phyloP scores from a whole-genome alignment of 2,797 vertebrate genomes.

The Chiloscyllium punctatum region DNA sequence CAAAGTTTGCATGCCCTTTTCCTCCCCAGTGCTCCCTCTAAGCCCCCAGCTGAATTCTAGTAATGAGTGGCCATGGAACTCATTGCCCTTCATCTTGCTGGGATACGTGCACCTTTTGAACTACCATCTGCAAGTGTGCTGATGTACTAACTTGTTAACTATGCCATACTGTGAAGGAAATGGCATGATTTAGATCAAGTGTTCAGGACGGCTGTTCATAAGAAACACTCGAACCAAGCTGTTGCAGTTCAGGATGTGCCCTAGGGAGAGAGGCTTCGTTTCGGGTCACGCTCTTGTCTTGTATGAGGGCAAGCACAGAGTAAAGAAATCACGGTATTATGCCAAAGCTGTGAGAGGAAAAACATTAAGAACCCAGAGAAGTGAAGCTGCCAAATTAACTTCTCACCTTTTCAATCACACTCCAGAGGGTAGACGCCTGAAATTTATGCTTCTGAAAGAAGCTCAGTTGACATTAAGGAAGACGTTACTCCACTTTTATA shows the following conservation, averaged over 20 bases:
- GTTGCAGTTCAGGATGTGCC: constrained; percentile 98
- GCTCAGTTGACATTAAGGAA: constrained; percentile 69
- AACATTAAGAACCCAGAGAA: constrained; percentile 96
- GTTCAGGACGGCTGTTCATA: constrained; percentile 75
- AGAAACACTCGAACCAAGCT: constrained; percentile 98
- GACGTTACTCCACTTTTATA: constrained; percentile 64
- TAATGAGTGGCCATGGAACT: constrained; percentile 67
- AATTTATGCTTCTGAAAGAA: constrained; percentile 73
- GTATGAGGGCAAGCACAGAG: constrained; percentile 70
- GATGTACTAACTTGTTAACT: constrained; percentile 77
- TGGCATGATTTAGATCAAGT: constrained; percentile 96
- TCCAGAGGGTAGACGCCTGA: constrained; percentile 90
- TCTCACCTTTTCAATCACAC: constrained; percentile 99
- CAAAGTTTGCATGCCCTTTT: constrained; percentile 48
- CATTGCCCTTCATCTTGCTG: constrained; percentile 71
- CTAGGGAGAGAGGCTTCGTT: constrained; percentile 95
- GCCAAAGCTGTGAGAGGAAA: constrained; percentile 63
- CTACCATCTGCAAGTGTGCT: constrained; percentile 74
- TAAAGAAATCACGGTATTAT: constrained; percentile 62
- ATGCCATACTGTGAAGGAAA: constrained; percentile 95
- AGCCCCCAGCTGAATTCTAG: constrained; percentile 55
- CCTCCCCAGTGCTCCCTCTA: constrained; percentile 51
- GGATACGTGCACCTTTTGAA: constrained; percentile 74
- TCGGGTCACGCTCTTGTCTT: constrained; percentile 88
- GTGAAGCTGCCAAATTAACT: constrained; percentile 99